Percentiles rank a stretch among this genome's conserved stretches.
phyloP scores from a whole-genome alignment of 2,888 invertebrate genomes.

The Rhingia campestris region DNA sequence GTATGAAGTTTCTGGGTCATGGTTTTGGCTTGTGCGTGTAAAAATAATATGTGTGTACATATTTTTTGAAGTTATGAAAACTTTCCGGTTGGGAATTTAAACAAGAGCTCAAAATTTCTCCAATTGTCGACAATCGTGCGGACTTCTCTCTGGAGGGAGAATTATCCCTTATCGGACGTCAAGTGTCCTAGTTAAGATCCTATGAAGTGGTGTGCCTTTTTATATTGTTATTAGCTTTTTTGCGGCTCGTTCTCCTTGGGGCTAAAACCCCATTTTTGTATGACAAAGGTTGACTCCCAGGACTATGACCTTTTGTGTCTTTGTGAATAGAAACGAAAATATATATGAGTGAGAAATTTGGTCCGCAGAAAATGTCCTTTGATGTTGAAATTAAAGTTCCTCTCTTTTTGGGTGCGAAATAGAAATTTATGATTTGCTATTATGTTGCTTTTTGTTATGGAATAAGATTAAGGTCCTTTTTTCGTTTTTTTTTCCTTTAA shows the following conservation, averaged over 20 bases:
- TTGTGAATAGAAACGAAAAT: not conserved
- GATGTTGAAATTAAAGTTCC: slow-evolving; percentile 59
- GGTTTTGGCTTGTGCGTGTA: slow-evolving; percentile 20
- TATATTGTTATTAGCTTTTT: slow-evolving; percentile 20
- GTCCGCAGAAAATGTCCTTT: slow-evolving; percentile 55
- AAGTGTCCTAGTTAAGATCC: slow-evolving; percentile 52
- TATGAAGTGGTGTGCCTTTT: slow-evolving; percentile 30
- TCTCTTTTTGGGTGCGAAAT: not conserved
- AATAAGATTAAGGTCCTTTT: too few species aligned
- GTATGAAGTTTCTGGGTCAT: slow-evolving; percentile 41
- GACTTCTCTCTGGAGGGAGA: slow-evolving; percentile 18
- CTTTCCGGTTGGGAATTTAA: not conserved
- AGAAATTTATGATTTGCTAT: too few species aligned
- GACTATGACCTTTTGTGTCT: not conserved
- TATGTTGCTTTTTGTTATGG: too few species aligned
- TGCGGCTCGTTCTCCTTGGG: slow-evolving; percentile 41
- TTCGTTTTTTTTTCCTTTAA: too few species aligned
- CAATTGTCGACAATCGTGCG: slow-evolving; percentile 56
- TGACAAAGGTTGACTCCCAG: slow-evolving; percentile 3
- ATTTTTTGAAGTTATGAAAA: slow-evolving; percentile 14
- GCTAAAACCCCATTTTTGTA: slow-evolving; percentile 1
- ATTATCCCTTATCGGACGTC: slow-evolving; percentile 51
- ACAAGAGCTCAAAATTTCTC: slow-evolving; percentile 24
- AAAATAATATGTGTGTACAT: not conserved
- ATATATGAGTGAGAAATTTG: slow-evolving; percentile 45